Conservation (phyloP, 2,797 vertebrate genomes). For the Margarornis squamiger region DNA sequence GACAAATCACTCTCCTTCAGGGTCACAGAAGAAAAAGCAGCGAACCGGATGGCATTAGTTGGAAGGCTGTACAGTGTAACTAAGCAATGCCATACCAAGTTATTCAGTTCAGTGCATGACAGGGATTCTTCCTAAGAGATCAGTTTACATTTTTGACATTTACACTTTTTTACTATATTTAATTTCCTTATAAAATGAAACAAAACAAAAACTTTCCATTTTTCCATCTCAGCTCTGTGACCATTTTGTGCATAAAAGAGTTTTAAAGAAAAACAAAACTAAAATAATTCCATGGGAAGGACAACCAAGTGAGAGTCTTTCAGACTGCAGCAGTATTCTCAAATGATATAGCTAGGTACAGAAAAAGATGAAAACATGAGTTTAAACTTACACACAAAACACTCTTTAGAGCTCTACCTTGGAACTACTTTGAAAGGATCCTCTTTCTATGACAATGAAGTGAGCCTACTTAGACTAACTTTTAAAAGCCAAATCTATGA, state of each 20-base stretch:
- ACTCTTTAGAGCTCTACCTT: background rate
- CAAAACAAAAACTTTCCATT: background rate
- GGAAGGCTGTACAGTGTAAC: background rate
- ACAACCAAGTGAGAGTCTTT: background rate
- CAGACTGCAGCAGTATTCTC: background rate
- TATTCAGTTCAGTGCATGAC: background rate
- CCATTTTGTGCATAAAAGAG: background rate
- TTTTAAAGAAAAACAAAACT: background rate
- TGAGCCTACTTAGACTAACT: background rate
- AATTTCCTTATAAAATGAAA: background rate
- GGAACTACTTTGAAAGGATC: background rate
- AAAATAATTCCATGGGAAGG: background rate
- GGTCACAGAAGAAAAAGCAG: background rate
- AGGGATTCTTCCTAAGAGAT: background rate
- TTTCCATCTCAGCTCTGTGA: background rate
- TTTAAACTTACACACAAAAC: background rate
- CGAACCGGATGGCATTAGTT: rapidly evolving
- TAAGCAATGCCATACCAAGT: background rate
- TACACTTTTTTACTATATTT: background rate
- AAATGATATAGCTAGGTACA: background rate
- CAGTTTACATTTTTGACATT: background rate
- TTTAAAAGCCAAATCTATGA: background rate
- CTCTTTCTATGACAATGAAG: background rate
- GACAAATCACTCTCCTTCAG: background rate
- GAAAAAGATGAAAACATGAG: background rate